Percentiles rank a stretch among this genome's conserved stretches.
phyloP scores from a whole-genome alignment of 2,888 invertebrate species.

The Lithosia quadra region DNA sequence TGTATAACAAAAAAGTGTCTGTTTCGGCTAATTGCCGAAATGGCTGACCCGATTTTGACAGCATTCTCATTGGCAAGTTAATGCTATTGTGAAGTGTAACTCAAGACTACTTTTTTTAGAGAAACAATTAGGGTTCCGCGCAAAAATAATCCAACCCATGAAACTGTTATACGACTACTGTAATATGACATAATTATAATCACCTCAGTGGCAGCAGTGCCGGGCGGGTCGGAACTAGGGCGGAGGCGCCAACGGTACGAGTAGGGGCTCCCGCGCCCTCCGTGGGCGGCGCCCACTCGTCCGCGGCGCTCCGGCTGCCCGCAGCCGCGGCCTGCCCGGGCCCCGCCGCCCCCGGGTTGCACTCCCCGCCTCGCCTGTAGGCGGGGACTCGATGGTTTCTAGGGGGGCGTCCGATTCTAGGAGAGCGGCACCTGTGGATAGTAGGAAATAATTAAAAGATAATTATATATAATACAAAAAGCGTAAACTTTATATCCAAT shows the following conservation, averaged over 20 bases:
- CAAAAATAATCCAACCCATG: no score
- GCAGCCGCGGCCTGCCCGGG: slow-evolving; percentile 53
- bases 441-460: background rate
- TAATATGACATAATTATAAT: background rate
- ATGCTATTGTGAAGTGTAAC: no score
- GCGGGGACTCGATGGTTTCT: slow-evolving; percentile 56
- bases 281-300: slow-evolving; percentile 64
- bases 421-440: slow-evolving; percentile 65
- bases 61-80: no score
- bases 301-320: slow-evolving; percentile 56
- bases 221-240: slow-evolving; percentile 55
- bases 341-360: slow-evolving; percentile 41
- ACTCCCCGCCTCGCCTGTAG: background rate
- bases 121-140: no score
- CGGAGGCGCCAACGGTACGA: slow-evolving; percentile 86
- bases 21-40: no score
- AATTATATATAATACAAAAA: no score
- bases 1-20: no score
- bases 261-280: slow-evolving; percentile 75
- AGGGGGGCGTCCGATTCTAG: slow-evolving; percentile 74
- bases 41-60: no score
- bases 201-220: background rate
- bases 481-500: no score
- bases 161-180: no score
- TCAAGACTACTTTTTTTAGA: no score